These are phyloP conservation scores for Dryomyza anilis DNA, from an alignment of 2,888 invertebrate genomes.

Conservation along the genomic window DNA sequence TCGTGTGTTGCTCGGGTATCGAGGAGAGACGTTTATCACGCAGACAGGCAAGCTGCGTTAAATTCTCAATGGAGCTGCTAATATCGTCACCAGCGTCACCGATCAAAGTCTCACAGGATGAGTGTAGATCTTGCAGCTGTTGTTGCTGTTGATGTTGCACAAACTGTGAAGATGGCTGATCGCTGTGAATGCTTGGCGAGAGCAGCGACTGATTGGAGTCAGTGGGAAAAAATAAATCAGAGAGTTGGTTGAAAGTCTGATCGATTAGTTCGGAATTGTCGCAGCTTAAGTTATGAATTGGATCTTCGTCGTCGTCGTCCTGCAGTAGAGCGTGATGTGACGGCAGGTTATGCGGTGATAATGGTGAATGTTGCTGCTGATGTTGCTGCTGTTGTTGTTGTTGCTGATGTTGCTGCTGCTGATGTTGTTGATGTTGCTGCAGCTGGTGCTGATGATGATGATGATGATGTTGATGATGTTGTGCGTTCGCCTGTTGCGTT, in stretches of 20 bases:
- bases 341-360: slow-evolving; percentile 46
- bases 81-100: slow-evolving; percentile 52
- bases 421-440: slow-evolving; percentile 46
- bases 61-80: slow-evolving; percentile 53
- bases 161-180: slow-evolving; percentile 32
- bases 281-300: slow-evolving; percentile 51
- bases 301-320: slow-evolving; percentile 50
- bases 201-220: slow-evolving; percentile 58
- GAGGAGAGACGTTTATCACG: slow-evolving; percentile 55
- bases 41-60: slow-evolving; percentile 53
- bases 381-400: slow-evolving; percentile 48
- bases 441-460: slow-evolving; percentile 41
- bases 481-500: slow-evolving; percentile 50
- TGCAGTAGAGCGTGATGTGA: slow-evolving; percentile 39
- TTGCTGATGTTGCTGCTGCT: slow-evolving; percentile 47
- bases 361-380: slow-evolving; percentile 47
- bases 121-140: slow-evolving; percentile 42
- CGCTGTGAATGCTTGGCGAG: slow-evolving; percentile 47
- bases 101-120: slow-evolving; percentile 45
- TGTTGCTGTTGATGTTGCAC: slow-evolving; percentile 38
- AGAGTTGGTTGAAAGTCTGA: slow-evolving; percentile 49
- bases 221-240: slow-evolving; percentile 59
- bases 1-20: slow-evolving; percentile 54
- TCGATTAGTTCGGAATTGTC: slow-evolving; percentile 54
- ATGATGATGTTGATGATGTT: slow-evolving; percentile 48